A percentile compares a stretch with the other conserved stretches of the same genome.
These are phyloP conservation scores for Luffia ferchaultella DNA, from an alignment of 2,888 invertebrate genomes.

Conservation along the genomic window DNA sequence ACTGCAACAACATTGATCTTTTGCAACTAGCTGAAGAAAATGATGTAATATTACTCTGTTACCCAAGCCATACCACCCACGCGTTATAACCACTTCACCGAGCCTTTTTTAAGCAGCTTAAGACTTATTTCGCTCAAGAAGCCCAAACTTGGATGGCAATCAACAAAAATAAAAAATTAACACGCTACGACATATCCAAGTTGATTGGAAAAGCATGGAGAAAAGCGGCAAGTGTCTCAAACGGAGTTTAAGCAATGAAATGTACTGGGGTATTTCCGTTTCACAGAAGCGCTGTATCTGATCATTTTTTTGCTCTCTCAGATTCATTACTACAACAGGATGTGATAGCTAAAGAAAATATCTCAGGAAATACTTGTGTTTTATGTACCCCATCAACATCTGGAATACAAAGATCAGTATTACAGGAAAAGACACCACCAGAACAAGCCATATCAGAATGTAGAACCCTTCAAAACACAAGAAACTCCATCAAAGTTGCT, in stretches of 20 bases:
- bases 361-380: neutral
- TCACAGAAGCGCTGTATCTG: slow-evolving; percentile 14
- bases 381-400: neutral
- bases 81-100: neutral
- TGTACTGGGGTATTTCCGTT: slow-evolving; percentile 17
- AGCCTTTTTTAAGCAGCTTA: neutral
- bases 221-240: slow-evolving; percentile 14
- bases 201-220: slow-evolving; percentile 12
- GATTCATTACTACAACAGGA: slow-evolving; percentile 13
- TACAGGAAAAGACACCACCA: too few species aligned
- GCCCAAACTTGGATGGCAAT: slow-evolving; percentile 5
- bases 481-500: neutral
- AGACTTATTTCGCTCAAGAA: neutral
- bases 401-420: neutral
- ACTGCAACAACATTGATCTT: slow-evolving; percentile 15
- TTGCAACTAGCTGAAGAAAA: slow-evolving; percentile 18
- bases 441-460: too few species aligned
- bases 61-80: slow-evolving; percentile 15
- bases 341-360: neutral
- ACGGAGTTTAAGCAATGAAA: slow-evolving; percentile 17
- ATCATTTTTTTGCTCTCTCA: slow-evolving; percentile 17
- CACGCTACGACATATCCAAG: slow-evolving; percentile 7
- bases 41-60: slow-evolving; percentile 18
- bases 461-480: too few species aligned
- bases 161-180: slow-evolving; percentile 9